Conservation (phyloP, 2,113 vertebrate species). For the Brienomyrus brachyistius region DNA sequence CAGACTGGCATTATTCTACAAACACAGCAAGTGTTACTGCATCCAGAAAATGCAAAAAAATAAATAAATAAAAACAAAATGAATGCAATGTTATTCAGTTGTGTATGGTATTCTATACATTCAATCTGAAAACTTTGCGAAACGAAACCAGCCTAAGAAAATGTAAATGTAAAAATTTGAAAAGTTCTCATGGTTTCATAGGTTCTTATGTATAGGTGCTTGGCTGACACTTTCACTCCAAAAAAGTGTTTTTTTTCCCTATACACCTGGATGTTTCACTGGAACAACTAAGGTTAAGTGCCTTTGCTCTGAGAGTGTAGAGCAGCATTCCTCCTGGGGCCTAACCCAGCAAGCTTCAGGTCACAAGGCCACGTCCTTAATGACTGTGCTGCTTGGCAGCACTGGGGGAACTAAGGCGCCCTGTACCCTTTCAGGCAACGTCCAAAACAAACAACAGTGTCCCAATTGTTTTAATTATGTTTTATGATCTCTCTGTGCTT, state of each 20-base stretch:
- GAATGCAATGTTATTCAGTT: not conserved
- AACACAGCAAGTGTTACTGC: not conserved
- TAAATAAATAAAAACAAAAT: not conserved
- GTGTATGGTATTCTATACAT: not conserved
- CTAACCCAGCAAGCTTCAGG: not conserved
- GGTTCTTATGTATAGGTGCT: not conserved
- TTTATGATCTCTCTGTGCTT: not conserved
- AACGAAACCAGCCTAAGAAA: not conserved
- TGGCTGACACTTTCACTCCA: not conserved
- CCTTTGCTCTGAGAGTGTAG: not conserved
- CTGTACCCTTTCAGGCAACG: not conserved
- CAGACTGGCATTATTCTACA: not conserved
- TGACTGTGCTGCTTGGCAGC: not conserved
- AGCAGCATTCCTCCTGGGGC: not conserved
- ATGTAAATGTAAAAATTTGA: not conserved
- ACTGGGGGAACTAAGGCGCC: not conserved
- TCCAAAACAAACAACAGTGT: not conserved
- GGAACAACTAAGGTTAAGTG: slow-evolving; percentile 1
- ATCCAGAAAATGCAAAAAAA: not conserved
- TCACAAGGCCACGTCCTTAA: not conserved
- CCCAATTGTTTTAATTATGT: not conserved
- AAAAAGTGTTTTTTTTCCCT: not conserved
- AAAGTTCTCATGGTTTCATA: not conserved
- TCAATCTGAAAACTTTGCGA: not conserved
- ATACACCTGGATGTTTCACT: not conserved